Evolutionary conservation across 2,888 invertebrate species (phyloP).

Genomic region (Rhagonycha fulva): DNA sequence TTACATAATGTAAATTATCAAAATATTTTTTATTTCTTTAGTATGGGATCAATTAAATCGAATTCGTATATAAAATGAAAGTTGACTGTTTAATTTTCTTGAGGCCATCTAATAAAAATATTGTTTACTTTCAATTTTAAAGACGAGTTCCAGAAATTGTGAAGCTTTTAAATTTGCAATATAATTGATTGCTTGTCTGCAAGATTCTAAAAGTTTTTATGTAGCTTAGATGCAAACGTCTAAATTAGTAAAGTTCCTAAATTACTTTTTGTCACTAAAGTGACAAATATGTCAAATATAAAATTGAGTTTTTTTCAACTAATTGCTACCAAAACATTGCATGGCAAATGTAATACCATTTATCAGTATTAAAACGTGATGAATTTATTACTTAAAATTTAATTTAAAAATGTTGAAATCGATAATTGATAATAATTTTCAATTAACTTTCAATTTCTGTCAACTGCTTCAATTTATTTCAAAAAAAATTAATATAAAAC

Average conservation of each 20-base stretch:
- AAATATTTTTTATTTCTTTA: background rate
- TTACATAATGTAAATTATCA: background rate
- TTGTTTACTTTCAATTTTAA: conserved; percentile 19
- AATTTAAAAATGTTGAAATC: background rate
- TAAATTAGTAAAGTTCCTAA: conserved; percentile 19
- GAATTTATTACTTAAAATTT: background rate
- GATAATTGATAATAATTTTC: background rate
- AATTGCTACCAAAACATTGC: background rate
- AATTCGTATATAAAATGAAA: conserved; percentile 7
- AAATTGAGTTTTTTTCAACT: conserved; percentile 1
- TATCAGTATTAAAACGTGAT: background rate
- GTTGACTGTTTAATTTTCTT: conserved; percentile 14
- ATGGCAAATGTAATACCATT: background rate
- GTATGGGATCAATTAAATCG: conserved; percentile 6
- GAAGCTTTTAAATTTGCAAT: conserved; percentile 12
- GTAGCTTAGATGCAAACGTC: conserved; percentile 15
- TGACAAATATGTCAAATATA: conserved; percentile 3
- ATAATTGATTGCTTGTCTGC: conserved; percentile 19
- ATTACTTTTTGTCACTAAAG: conserved; percentile 6
- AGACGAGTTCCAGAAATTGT: conserved; percentile 11
- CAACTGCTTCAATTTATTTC: background rate
- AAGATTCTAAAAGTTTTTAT: conserved; percentile 13
- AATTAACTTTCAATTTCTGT: background rate
- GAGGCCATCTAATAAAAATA: conserved; percentile 10
- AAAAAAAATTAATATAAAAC: background rate